Percentiles rank a stretch among this genome's conserved stretches.
Evolutionary conservation across 1,140 invertebrate species (phyloP).

Genomic region (Callitettix versicolor): DNA sequence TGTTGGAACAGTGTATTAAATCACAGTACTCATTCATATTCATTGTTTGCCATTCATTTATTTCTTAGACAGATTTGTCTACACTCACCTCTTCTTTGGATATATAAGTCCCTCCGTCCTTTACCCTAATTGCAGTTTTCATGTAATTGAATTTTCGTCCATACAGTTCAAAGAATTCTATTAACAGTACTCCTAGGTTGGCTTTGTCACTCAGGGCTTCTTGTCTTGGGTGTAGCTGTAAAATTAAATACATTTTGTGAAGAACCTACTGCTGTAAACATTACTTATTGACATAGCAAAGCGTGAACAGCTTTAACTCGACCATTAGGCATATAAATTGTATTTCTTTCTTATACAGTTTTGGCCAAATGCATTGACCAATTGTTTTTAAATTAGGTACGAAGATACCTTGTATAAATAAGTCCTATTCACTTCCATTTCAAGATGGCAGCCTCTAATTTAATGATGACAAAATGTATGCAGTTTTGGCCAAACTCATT

Average conservation of each 20-base stretch:
- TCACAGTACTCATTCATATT: not conserved
- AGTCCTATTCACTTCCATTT: too few relatives aligned
- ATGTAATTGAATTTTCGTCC: constrained; percentile 94
- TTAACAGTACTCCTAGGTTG: constrained; percentile 88
- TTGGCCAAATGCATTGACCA: too few relatives aligned
- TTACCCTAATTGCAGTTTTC: constrained; percentile 87
- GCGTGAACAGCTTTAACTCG: too few relatives aligned
- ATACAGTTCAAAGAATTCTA: constrained; percentile 97
- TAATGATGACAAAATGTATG: too few relatives aligned
- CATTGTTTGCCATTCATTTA: not conserved
- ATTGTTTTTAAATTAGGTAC: too few relatives aligned
- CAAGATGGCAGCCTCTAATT: too few relatives aligned
- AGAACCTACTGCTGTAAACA: too few relatives aligned
- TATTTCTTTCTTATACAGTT: too few relatives aligned
- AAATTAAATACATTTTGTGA: constrained; percentile 19
- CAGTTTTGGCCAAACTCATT: too few relatives aligned
- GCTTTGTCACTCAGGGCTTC: constrained; percentile 47
- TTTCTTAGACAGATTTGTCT: not conserved
- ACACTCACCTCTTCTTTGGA: constrained; percentile 75
- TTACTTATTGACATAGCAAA: too few relatives aligned
- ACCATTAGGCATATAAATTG: too few relatives aligned
- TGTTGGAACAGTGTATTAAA: constrained; percentile 25
- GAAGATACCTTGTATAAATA: too few relatives aligned
- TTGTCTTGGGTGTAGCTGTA: constrained; percentile 59
- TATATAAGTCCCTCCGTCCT: constrained; percentile 87